A percentile compares a stretch with the other conserved stretches of the same genome.
Evolutionary conservation across 1,140 invertebrate genomes (phyloP).

Genomic region (Rhagoletis zephyria): DNA sequence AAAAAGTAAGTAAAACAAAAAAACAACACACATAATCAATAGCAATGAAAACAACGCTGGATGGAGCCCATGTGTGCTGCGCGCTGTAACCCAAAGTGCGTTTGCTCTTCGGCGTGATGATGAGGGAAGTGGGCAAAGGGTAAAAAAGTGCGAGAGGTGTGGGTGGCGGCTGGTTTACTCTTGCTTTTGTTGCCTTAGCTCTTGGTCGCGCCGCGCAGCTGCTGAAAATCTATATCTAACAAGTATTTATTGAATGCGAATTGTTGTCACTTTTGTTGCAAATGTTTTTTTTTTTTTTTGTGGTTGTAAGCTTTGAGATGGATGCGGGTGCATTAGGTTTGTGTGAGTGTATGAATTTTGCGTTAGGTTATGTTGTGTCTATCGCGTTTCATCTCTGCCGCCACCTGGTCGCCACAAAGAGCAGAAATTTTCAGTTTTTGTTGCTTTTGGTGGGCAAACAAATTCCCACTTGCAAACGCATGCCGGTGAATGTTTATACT

Average conservation of each 20-base stretch:
- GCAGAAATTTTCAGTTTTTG: neutral
- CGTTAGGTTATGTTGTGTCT: neutral
- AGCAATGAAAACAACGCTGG: neutral
- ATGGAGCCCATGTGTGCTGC: neutral
- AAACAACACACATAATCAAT: neutral
- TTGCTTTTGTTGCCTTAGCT: no score
- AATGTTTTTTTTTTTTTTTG: neutral
- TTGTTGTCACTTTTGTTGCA: conserved; percentile 31
- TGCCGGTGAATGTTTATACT: neutral
- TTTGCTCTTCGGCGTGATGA: neutral
- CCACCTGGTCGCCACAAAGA: conserved; percentile 13
- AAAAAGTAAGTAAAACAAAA: neutral
- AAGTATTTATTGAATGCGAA: conserved; percentile 26
- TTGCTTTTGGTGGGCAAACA: neutral
- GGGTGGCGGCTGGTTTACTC: neutral
- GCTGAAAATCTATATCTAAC: conserved; percentile 28
- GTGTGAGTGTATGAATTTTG: neutral
- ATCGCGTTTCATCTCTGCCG: conserved; percentile 43
- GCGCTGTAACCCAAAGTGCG: neutral
- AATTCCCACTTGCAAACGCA: neutral
- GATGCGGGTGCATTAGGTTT: neutral
- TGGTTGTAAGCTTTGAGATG: no score
- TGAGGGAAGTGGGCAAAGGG: neutral
- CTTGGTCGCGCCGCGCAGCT: neutral
- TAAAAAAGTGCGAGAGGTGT: neutral